Evolutionary conservation across 1,140 invertebrate genomes (phyloP), one percentile per base, ranked within the genome.

Genomic region (Onthophagus taurus): DNA sequence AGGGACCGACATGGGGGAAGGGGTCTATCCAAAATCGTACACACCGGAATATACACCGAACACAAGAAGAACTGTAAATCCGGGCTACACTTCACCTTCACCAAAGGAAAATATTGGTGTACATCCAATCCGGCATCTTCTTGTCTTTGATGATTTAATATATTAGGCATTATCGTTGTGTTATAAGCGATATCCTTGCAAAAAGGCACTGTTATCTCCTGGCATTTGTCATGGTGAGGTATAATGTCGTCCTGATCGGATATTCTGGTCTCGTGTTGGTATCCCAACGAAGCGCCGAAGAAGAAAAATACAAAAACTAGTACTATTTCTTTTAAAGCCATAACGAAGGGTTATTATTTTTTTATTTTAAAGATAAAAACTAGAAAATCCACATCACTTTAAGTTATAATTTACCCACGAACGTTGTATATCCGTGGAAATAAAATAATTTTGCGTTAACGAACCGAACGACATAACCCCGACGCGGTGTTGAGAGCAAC

Each of bases 1-100:
- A 97, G 72, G 16, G 85, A 84, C 24, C 87, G 73, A 61, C 95
- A 99, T 0, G 95, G 94, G 2, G 90, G 92, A 48, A 99, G 79
- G 0, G 92, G 82, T 48, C 75, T 69, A 19, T 94, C 89, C 43
- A 97, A 64, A 37, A 96, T 89, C 1, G 90, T 95, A 61, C 96
- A 99, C 0, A 98, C 85, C 0, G 97, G 96, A 4, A 85, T 88
- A 65, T 92, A 99, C 37, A 99, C 77, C 0, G 91, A 86, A 70
- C 97, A 99, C 13, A 99, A 68, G 63, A 99, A 99, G 48, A 97
- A 85, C 61, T 92, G 86, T 20, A 97, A 68, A 64, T 97, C 88
- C 0, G 86, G 79, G 49, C 90, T 95, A 65, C 96, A 99, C 52
- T 92, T 81, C 3, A 97, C 81, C 71, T 97, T 97, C 1, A 98